Evolutionary conservation across 2,888 invertebrate genomes (phyloP), one percentile per base, ranked within the genome.

Genomic region (Himalopsyche kuldschensis): DNA sequence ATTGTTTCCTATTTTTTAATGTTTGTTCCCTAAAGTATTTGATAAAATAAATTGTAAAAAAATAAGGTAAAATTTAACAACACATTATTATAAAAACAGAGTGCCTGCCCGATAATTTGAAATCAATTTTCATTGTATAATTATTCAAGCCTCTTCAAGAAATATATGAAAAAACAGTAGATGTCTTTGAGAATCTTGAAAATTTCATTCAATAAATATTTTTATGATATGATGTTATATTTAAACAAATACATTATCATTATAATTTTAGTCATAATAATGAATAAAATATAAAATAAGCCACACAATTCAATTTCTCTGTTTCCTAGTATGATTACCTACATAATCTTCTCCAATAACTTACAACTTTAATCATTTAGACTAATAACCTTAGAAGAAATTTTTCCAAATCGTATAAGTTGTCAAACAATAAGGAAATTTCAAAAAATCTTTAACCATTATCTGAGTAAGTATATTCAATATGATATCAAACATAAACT

Each of bases 401-500:
- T 20, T 55, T 55, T 55, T 55, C 24, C 55, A 24, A 20, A 20
- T 24, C 6, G 20, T 20, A 20, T 24, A 55, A 15, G 5, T 24
- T 55, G 55, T 55, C 24, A 6, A 24, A 20, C 17, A 47, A 47
- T 15, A 55, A 55, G 55, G 55, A 55, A 75, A 75, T 75, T 75
- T 75, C 31, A 17, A 75, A 20, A 55, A 55, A 55, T 8, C 32
- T 75, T 32, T 75, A 32, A 75, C 32, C 27, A 31, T 31, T 27
- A 31, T 75, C 32, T 30, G 75, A 32, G 31, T 20, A 55, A 20
- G 20, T n/a, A 20, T 24, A 20, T 55, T 55, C 10, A 55, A 3
- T 20, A 55, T 20, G 48, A 31, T 55, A 20, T 85, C 83, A 85
- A 27, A 85, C 84, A 76, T 85, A 85, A 6, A 85, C 84, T 79